phyloP scores from a whole-genome alignment of 2,888 invertebrate species.

The Tinea trinotella region DNA sequence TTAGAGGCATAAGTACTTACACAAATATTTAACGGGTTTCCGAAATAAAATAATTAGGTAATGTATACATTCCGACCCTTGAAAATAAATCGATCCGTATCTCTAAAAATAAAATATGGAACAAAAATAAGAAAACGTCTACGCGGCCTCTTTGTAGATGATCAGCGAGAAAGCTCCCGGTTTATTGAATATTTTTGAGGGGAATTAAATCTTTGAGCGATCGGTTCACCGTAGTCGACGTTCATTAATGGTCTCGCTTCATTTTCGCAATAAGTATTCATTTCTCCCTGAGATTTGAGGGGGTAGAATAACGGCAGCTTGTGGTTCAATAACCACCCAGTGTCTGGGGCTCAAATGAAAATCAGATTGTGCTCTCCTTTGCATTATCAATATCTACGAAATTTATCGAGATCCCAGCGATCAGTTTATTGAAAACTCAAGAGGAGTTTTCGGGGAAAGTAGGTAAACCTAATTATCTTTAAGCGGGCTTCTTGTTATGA shows the following conservation, averaged over 20 bases:
- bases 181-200: constrained; percentile 64
- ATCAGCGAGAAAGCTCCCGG: constrained; percentile 37
- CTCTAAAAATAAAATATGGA: background rate
- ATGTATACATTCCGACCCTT: no score
- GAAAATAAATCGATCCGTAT: background rate
- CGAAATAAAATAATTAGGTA: no score
- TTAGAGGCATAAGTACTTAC: no score
- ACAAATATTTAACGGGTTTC: no score
- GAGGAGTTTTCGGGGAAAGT: background rate
- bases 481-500: background rate
- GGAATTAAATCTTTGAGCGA: constrained; percentile 54
- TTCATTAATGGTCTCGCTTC: constrained; percentile 59
- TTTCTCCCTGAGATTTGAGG: constrained; percentile 29
- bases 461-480: constrained; percentile 5
- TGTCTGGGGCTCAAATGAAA: constrained; percentile 44
- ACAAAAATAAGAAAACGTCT: background rate
- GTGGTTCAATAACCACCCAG: constrained; percentile 23
- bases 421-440: constrained; percentile 10
- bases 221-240: constrained; percentile 45
- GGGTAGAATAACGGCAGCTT: constrained; percentile 13
- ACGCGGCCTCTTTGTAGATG: constrained; percentile 35
- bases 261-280: constrained; percentile 70
- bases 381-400: constrained; percentile 56
- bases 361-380: constrained; percentile 64
- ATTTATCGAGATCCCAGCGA: constrained; percentile 5